A percentile compares a stretch with the other conserved stretches of the same genome.
Evolutionary conservation across 35 echinoderm and acorn worm genomes (phyloP).

Genomic region (Ophioderma brevispina): DNA sequence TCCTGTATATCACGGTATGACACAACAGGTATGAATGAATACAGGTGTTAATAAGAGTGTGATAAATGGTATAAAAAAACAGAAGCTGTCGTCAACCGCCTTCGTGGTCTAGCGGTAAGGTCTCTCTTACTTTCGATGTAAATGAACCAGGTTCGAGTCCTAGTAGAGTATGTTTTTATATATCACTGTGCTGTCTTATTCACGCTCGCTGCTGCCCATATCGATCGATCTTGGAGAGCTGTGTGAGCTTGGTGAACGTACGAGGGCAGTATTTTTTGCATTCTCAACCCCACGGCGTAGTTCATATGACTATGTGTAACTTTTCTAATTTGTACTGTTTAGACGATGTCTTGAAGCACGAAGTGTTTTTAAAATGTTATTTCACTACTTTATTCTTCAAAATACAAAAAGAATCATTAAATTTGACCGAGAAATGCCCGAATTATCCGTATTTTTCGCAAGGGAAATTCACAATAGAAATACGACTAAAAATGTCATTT

Average conservation of each 20-base stretch:
- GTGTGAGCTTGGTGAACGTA: neutral
- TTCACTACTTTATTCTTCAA: neutral
- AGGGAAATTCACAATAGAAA: no score
- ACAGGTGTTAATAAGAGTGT: no score
- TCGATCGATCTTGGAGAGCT: no score
- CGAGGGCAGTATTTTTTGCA: neutral
- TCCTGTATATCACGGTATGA: no score
- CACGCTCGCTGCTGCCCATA: neutral
- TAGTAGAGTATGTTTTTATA: no score
- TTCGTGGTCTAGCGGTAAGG: no score
- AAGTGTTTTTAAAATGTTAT: neutral
- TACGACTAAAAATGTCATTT: neutral
- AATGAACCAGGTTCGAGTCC: no score
- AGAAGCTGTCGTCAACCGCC: no score
- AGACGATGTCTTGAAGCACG: neutral
- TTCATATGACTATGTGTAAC: neutral
- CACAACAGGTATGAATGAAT: no score
- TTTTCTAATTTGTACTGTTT: neutral
- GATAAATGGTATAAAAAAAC: no score
- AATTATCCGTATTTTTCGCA: neutral
- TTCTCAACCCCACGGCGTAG: neutral
- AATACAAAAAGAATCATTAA: neutral
- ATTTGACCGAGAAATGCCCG: neutral
- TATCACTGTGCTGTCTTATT: neutral
- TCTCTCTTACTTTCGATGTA: no score